Evolutionary conservation across 2,113 vertebrate species (phyloP), one percentile per base, ranked within the genome.

Genomic region (Pica pica): DNA sequence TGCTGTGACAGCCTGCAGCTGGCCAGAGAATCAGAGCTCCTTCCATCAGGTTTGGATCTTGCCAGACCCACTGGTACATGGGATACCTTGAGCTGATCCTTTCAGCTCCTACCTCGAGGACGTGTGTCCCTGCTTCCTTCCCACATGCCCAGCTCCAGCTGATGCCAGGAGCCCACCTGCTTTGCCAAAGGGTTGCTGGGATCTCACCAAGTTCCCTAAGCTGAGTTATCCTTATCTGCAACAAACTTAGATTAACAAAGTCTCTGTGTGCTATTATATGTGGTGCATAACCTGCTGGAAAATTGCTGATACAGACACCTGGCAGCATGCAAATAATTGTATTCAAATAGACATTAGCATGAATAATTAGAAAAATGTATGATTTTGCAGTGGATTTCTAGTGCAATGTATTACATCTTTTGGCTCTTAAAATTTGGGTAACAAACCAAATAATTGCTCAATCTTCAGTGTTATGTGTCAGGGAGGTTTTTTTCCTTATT

Each of bases 1-100:
- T 80, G 49, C 84, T 78, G 20, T 93, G 83, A 22, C 78, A 95
- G 42, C 53, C 77, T 94, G 78, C 89, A 87, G 80, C 86, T 94
- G 69, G 37, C 87, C 16, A 0, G 33, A 28, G 80, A 55, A 47
- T 50, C 19, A 2, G 9, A 64, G 30, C 52, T 56, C 46, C 46
- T 92, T 80, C 85, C 56, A 17, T 30, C 41, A 14, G 39, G 2
- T 90, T 90, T 96, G 93, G 35, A 13, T 74, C 33, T 26, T 16
- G 12, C 60, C 85, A 88, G 52, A 33, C 28, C 33, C 24, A 7
- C 28, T 21, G 50, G n/a, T 27, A 37, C 13, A 3, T 1, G 1
- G 11, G 23, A 21, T 37, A 39, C 24, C 33, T 63, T 20, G 10
- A 70, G 60, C 50, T 75, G 59, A 9, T 59, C 8, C 2, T 57